These are phyloP conservation scores for Hydropotes inermis DNA, from an alignment of 2,113 vertebrate species.

Conservation along the genomic window DNA sequence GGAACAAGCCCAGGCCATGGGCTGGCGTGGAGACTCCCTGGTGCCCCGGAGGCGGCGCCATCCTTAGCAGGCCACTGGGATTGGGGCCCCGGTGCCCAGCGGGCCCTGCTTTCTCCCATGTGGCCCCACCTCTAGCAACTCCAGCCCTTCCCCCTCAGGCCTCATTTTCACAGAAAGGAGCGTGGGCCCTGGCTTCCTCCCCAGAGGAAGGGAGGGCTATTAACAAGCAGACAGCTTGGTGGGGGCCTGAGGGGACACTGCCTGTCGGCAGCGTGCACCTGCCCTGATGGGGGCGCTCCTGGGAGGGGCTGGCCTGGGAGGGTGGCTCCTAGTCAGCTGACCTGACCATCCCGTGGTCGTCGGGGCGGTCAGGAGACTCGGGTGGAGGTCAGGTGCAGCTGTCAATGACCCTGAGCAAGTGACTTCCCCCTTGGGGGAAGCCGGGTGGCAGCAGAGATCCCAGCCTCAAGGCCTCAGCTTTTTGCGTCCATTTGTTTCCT, in stretches of 20 bases:
- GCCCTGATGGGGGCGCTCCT: accelerated
- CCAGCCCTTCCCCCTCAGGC: not conserved
- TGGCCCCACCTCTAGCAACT: not conserved
- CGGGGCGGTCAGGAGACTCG: not conserved
- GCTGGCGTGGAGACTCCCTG: not conserved
- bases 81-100: not conserved
- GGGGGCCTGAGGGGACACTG: not conserved
- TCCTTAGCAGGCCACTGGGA: not conserved
- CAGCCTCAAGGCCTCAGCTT: not conserved
- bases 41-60: accelerated
- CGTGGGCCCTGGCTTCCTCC: not conserved
- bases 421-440: not conserved
- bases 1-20: not conserved
- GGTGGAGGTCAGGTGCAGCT: not conserved
- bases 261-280: no score
- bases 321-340: not conserved
- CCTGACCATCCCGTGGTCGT: not conserved
- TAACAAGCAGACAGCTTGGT: not conserved
- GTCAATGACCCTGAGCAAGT: not conserved
- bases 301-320: not conserved
- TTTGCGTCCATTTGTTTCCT: not conserved
- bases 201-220: no score
- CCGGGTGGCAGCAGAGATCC: not conserved
- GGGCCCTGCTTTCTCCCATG: not conserved
- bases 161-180: not conserved